A percentile compares a stretch with the other conserved stretches of the same genome.
Conservation (phyloP, 2,888 invertebrate species). For the Tiphia femorata region DNA sequence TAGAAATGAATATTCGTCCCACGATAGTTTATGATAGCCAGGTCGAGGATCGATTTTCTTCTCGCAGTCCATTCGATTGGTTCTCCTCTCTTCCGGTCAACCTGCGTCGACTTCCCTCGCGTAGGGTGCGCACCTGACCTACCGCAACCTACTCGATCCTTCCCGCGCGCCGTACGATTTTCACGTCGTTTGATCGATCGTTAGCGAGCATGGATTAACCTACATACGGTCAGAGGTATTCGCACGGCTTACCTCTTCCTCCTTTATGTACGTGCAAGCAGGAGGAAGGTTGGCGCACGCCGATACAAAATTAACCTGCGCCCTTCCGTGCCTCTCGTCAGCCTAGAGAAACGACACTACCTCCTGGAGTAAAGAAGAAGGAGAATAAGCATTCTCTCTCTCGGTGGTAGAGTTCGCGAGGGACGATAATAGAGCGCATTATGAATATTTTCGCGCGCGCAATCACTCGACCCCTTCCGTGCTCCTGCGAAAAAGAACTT, state of each 20-base stretch:
- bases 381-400: too few species aligned
- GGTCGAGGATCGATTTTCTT: too few species aligned
- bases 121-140: conserved; percentile 4
- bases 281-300: conserved; percentile 25
- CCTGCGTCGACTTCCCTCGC: too few species aligned
- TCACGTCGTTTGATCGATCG: conserved; percentile 40
- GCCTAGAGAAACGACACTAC: too few species aligned
- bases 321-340: neutral
- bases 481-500: too few species aligned
- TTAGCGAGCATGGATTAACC: conserved; percentile 50
- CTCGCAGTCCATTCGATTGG: too few species aligned
- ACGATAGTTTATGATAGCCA: too few species aligned
- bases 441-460: conserved; percentile 8
- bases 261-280: too few species aligned
- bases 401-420: neutral
- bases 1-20: too few species aligned
- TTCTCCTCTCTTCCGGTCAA: too few species aligned
- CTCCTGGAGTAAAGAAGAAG: too few species aligned
- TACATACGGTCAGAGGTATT: conserved; percentile 42
- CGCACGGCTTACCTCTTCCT: conserved; percentile 26
- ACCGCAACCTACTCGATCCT: conserved; percentile 48
- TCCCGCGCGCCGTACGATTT: conserved; percentile 11
- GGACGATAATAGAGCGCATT: conserved; percentile 6
- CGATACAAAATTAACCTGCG: conserved; percentile 44
- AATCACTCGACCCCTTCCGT: too few species aligned